Evolutionary conservation across 92 coral and sea anemone species (phyloP).

Genomic region (Epizoanthus rinbou): DNA sequence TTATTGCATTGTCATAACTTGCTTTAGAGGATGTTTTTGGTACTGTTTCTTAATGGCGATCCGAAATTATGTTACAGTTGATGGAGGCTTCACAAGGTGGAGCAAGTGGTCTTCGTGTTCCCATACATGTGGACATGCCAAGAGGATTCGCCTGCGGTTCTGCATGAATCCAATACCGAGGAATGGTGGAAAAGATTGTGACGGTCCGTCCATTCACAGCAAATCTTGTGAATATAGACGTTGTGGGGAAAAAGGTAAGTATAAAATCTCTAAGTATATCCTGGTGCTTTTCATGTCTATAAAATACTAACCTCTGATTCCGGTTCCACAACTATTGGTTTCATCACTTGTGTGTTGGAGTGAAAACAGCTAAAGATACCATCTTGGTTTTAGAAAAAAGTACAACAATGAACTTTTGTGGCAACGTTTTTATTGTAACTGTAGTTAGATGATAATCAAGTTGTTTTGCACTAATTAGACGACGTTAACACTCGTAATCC

Average conservation of each 20-base stretch:
- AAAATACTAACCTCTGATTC: too few species aligned
- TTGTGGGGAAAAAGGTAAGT: constrained; percentile 25
- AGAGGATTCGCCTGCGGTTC: constrained; percentile 24
- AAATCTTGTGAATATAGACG: constrained; percentile 24
- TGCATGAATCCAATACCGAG: constrained; percentile 2
- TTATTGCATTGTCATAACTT: too few species aligned
- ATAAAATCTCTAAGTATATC: not conserved
- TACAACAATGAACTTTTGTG: too few species aligned
- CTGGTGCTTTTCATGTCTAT: too few species aligned
- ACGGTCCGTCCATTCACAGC: constrained; percentile 8
- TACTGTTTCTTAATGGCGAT: not conserved
- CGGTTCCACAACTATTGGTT: too few species aligned
- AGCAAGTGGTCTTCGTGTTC: constrained; percentile 40
- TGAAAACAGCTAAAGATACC: too few species aligned
- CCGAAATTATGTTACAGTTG: not conserved
- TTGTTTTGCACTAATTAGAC: too few species aligned
- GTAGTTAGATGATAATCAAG: too few species aligned
- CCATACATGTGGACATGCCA: constrained; percentile 37
- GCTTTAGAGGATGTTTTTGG: not conserved
- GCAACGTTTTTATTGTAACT: too few species aligned
- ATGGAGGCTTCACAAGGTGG: constrained; percentile 31
- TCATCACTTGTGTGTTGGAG: too few species aligned
- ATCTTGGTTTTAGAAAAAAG: too few species aligned
- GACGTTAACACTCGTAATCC: too few species aligned
- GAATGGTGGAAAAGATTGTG: not conserved